These are phyloP conservation scores for Hypothenemus hampei DNA, from an alignment of 1,140 invertebrate species.

Conservation along the genomic window DNA sequence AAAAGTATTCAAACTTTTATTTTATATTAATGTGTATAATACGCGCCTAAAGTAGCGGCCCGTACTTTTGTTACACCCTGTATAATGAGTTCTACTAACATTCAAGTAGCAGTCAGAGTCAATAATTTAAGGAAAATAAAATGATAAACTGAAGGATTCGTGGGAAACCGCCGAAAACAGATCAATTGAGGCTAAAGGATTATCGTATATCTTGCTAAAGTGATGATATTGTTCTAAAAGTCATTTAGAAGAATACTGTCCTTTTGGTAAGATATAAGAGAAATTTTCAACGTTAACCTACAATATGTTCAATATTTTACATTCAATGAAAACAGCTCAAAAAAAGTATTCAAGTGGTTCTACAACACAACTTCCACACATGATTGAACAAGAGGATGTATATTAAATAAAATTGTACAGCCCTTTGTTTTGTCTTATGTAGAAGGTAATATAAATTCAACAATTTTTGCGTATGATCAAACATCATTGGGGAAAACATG, in stretches of 20 bases:
- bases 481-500: conserved; percentile 75
- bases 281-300: conserved; percentile 2
- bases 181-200: conserved; percentile 55
- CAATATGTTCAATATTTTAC: conserved; percentile 61
- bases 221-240: conserved; percentile 50
- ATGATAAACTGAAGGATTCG: conserved; percentile 53
- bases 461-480: conserved; percentile 88
- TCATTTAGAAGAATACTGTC: conserved; percentile 38
- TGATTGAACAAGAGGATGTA: too few species aligned
- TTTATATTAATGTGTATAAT: too few species aligned
- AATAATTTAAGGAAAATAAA: conserved; percentile 59
- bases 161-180: conserved; percentile 59
- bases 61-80: too few species aligned
- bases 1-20: too few species aligned
- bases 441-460: conserved; percentile 82
- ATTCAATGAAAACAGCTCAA: conserved; percentile 58
- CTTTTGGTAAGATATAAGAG: conserved; percentile 48
- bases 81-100: conserved; percentile 47
- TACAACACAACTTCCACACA: too few species aligned
- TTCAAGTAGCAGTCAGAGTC: conserved; percentile 70
- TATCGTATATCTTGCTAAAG: too few species aligned
- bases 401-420: conserved; percentile 64
- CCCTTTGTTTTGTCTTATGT: conserved; percentile 68
- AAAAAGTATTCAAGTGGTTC: too few species aligned
- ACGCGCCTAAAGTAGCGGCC: too few species aligned